Evolutionary conservation across 1,140 invertebrate genomes (phyloP).

Genomic region (Megalopta genalis): DNA sequence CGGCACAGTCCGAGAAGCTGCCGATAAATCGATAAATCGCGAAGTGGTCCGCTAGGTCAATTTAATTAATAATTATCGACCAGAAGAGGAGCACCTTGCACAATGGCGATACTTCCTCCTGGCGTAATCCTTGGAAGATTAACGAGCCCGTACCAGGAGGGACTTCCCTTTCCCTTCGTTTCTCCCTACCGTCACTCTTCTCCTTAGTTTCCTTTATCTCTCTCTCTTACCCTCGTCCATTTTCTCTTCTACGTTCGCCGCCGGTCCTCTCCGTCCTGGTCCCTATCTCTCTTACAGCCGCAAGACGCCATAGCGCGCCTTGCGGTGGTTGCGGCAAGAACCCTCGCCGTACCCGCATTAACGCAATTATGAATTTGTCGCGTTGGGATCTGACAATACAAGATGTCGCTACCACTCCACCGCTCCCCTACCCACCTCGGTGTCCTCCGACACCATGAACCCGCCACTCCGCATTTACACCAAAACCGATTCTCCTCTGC

Average conservation of each 20-base stretch:
- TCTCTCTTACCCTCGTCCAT: slow-evolving; percentile 17
- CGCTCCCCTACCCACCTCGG: slow-evolving; percentile 40
- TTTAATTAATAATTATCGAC: slow-evolving; percentile 77
- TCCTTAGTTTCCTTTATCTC: slow-evolving; percentile 11
- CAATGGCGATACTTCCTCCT: slow-evolving; percentile 70
- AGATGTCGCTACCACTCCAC: slow-evolving; percentile 73
- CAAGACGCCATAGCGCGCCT: slow-evolving; percentile 73
- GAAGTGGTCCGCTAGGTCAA: slow-evolving; percentile 54
- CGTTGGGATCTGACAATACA: slow-evolving; percentile 79
- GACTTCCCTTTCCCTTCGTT: slow-evolving; percentile 38
- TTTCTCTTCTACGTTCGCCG: slow-evolving; percentile 33
- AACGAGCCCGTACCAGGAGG: slow-evolving; percentile 71
- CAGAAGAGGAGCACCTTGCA: slow-evolving; percentile 59
- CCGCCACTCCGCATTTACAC: slow-evolving; percentile 53
- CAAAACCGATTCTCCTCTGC: slow-evolving; percentile 57
- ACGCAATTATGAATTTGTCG: slow-evolving; percentile 81
- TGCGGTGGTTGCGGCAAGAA: slow-evolving; percentile 74
- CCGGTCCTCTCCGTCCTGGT: slow-evolving; percentile 18
- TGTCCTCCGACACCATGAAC: slow-evolving; percentile 47
- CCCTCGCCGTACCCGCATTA: slow-evolving; percentile 75
- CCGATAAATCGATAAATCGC: slow-evolving; percentile 63
- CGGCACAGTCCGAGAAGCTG: background rate
- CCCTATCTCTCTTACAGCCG: slow-evolving; percentile 63
- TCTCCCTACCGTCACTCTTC: slow-evolving; percentile 1
- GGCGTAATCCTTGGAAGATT: slow-evolving; percentile 76